Percentiles rank a stretch among this genome's conserved stretches.
Conservation (phyloP, 2,888 invertebrate genomes). For the Standfussiana lucernea region DNA sequence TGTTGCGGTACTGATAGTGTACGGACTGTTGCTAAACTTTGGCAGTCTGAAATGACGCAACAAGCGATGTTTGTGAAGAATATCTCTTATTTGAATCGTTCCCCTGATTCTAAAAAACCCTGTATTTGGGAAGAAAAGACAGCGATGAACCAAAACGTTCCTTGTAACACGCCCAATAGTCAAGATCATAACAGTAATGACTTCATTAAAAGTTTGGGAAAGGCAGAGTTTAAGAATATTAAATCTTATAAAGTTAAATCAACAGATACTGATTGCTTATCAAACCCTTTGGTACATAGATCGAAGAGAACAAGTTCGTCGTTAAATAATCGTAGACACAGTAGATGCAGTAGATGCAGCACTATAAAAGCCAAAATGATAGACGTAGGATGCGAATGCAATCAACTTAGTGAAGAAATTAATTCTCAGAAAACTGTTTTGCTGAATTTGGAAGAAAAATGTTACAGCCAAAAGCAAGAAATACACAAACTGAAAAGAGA, state of each 20-base stretch:
- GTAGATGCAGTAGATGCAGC: slow-evolving; percentile 71
- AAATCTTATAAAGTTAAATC: slow-evolving; percentile 51
- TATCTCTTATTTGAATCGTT: slow-evolving; percentile 62
- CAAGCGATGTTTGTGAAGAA: slow-evolving; percentile 80
- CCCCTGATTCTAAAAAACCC: slow-evolving; percentile 29
- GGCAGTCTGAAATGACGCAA: slow-evolving; percentile 82
- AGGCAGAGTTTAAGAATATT: background rate
- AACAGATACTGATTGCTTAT: slow-evolving; percentile 49
- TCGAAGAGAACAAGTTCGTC: slow-evolving; percentile 29
- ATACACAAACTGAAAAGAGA: slow-evolving; percentile 78
- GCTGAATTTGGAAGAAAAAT: slow-evolving; percentile 74
- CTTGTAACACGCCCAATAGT: slow-evolving; percentile 27
- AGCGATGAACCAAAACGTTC: slow-evolving; percentile 5
- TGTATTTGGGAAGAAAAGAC: slow-evolving; percentile 35
- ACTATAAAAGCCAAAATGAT: slow-evolving; percentile 70
- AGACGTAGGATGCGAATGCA: slow-evolving; percentile 73
- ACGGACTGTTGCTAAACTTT: slow-evolving; percentile 76
- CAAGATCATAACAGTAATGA: slow-evolving; percentile 11
- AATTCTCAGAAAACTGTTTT: slow-evolving; percentile 71
- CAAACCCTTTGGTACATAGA: slow-evolving; percentile 40
- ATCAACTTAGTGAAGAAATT: slow-evolving; percentile 66
- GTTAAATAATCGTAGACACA: slow-evolving; percentile 63
- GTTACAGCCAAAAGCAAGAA: slow-evolving; percentile 75
- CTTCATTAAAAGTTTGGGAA: slow-evolving; percentile 2
- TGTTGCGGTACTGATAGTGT: slow-evolving; percentile 71